Evolutionary conservation across 2,113 vertebrate genomes (phyloP).

Genomic region (Ophiodon elongatus): DNA sequence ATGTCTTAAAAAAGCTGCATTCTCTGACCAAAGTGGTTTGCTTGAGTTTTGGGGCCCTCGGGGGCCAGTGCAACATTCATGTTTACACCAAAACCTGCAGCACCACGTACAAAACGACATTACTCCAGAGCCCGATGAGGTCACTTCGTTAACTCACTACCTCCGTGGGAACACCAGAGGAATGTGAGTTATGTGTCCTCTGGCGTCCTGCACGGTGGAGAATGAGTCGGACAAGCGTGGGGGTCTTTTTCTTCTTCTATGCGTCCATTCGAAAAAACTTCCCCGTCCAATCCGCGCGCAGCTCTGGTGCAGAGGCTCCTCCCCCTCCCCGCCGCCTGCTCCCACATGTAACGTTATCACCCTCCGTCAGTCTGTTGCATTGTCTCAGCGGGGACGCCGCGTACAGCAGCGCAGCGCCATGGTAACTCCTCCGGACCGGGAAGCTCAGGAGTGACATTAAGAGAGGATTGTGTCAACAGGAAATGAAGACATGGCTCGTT

Average conservation of each 20-base stretch:
- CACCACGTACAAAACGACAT: neutral
- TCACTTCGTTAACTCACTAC: neutral
- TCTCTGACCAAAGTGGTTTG: neutral
- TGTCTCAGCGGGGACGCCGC: constrained; percentile 68
- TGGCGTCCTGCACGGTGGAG: constrained; percentile 11
- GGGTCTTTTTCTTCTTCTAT: constrained; percentile 29
- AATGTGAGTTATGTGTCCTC: constrained; percentile 28
- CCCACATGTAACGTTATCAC: constrained; percentile 72
- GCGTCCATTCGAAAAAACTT: constrained; percentile 83
- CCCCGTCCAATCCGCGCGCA: constrained; percentile 71
- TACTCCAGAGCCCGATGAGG: neutral
- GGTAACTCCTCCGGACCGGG: constrained; percentile 17
- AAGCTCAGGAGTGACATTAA: constrained; percentile 4
- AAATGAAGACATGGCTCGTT: constrained; percentile 28
- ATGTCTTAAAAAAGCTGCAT: neutral
- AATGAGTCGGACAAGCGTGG: constrained; percentile 3
- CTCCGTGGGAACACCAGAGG: constrained; percentile 25
- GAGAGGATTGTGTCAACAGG: constrained; percentile 29
- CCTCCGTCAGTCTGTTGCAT: constrained; percentile 55
- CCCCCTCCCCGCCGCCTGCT: constrained; percentile 62
- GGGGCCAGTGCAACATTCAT: neutral
- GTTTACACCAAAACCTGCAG: neutral
- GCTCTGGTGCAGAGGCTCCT: constrained; percentile 60
- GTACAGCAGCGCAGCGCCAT: constrained; percentile 17
- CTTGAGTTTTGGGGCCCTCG: neutral